Conservation (phyloP, 2,888 invertebrate species). For the Leucozona laternaria region DNA sequence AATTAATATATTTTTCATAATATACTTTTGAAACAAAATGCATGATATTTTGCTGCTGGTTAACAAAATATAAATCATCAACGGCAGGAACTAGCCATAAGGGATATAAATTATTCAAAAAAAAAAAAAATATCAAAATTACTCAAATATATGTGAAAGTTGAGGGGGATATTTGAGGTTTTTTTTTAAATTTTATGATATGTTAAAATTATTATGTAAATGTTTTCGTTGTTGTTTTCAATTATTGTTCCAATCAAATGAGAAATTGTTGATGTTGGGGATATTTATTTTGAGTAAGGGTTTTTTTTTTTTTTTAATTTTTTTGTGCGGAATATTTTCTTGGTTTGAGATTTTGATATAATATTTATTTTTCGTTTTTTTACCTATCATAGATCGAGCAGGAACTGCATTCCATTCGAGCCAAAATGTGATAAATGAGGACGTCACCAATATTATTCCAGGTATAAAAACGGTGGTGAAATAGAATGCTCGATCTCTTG, state of each 20-base stretch:
- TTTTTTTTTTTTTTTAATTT: constrained; percentile 63
- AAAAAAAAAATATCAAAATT: constrained; percentile 16
- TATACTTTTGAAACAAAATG: constrained; percentile 39
- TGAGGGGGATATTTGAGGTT: background rate
- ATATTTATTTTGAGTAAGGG: constrained; percentile 16
- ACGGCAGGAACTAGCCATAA: constrained; percentile 55
- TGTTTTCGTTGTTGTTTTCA: constrained; percentile 11
- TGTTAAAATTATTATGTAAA: constrained; percentile 14
- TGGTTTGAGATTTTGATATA: constrained; percentile 55
- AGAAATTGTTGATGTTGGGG: constrained; percentile 25
- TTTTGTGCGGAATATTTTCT: constrained; percentile 48
- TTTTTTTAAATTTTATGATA: background rate
- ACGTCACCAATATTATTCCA: constrained; percentile 97
- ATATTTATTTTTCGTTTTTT: constrained; percentile 74
- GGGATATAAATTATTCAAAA: constrained; percentile 27
- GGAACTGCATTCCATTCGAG: constrained; percentile 98
- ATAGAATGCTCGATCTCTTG: constrained; percentile 97
- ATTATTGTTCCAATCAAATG: constrained; percentile 10
- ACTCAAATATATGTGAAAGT: constrained; percentile 15
- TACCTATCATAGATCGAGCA: constrained; percentile 98
- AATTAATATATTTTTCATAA: background rate
- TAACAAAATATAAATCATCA: constrained; percentile 39
- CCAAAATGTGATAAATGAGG: constrained; percentile 99
- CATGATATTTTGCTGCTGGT: constrained; percentile 55
- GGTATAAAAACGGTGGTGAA: constrained; percentile 99